These are phyloP conservation scores for Heliangelus exortis DNA, from an alignment of 2,797 vertebrate genomes.

Conservation along the genomic window DNA sequence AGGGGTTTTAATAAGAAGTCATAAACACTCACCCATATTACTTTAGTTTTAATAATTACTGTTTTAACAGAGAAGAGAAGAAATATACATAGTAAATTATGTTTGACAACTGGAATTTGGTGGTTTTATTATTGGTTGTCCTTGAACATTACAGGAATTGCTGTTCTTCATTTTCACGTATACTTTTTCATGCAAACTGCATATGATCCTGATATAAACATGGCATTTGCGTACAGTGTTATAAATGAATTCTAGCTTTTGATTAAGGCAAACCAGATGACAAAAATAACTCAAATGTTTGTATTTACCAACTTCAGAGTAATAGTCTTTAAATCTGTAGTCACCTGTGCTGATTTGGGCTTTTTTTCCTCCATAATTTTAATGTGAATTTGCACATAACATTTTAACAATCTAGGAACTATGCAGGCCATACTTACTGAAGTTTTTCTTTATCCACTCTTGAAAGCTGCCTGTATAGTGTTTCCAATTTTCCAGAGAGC, in stretches of 20 bases:
- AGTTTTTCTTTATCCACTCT: not conserved
- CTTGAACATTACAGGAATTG: slow-evolving; percentile 93
- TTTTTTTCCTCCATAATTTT: slow-evolving; percentile 8
- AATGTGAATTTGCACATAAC: not conserved
- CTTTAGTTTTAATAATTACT: slow-evolving; percentile 90
- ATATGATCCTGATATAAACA: slow-evolving; percentile 79
- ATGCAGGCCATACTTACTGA: not conserved
- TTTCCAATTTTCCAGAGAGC: not conserved
- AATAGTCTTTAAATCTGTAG: slow-evolving; percentile 11
- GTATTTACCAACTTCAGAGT: slow-evolving; percentile 50
- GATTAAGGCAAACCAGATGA: slow-evolving; percentile 81
- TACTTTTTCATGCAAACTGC: slow-evolving; percentile 82
- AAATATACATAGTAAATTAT: slow-evolving; percentile 95
- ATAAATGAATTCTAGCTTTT: slow-evolving; percentile 77
- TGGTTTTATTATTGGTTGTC: slow-evolving; percentile 94
- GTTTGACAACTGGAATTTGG: slow-evolving; percentile 97
- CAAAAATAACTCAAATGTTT: slow-evolving; percentile 61
- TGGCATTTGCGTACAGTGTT: slow-evolving; percentile 84
- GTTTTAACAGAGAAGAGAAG: slow-evolving; percentile 83
- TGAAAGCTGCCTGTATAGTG: not conserved
- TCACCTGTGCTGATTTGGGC: slow-evolving; percentile 22
- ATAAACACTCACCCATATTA: slow-evolving; percentile 84
- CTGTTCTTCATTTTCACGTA: slow-evolving; percentile 85
- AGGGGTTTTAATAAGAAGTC: slow-evolving; percentile 81
- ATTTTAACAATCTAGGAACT: not conserved